These are phyloP conservation scores for Macrosoma leucophasiata DNA, from an alignment of 2,888 invertebrate genomes.

Conservation along the genomic window DNA sequence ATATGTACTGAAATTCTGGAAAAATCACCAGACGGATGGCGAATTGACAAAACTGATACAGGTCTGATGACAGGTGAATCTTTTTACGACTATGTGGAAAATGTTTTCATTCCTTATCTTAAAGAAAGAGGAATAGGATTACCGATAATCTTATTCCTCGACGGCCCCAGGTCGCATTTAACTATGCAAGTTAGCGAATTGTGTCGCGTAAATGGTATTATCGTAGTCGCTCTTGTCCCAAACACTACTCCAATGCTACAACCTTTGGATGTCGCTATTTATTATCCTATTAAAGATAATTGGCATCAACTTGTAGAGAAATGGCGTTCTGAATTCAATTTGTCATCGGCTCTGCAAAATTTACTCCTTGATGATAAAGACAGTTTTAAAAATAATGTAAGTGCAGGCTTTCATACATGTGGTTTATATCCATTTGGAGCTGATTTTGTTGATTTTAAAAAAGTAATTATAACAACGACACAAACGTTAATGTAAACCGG, in stretches of 20 bases:
- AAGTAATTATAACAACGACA: too few species aligned
- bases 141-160: conserved; percentile 19
- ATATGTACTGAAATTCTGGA: conserved; percentile 17
- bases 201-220: conserved; percentile 24
- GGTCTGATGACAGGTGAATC: conserved; percentile 48
- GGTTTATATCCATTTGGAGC: too few species aligned
- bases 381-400: too few species aligned
- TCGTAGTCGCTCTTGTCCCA: conserved; percentile 22
- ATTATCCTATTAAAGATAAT: too few species aligned
- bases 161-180: conserved; percentile 22
- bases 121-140: conserved; percentile 13
- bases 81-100: conserved; percentile 43
- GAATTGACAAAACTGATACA: conserved; percentile 41
- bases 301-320: too few species aligned
- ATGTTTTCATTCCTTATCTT: conserved; percentile 28
- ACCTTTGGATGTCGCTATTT: too few species aligned
- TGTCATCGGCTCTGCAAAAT: too few species aligned
- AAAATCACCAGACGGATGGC: conserved; percentile 31
- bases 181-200: conserved; percentile 18
- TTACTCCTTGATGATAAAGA: too few species aligned
- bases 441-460: too few species aligned
- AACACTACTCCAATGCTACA: conserved; percentile 24
- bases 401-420: too few species aligned
- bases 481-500: too few species aligned
- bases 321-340: too few species aligned